A percentile compares a stretch with the other conserved stretches of the same genome.
Evolutionary conservation across 2,797 vertebrate species (phyloP).

Genomic region (Chanos chanos): DNA sequence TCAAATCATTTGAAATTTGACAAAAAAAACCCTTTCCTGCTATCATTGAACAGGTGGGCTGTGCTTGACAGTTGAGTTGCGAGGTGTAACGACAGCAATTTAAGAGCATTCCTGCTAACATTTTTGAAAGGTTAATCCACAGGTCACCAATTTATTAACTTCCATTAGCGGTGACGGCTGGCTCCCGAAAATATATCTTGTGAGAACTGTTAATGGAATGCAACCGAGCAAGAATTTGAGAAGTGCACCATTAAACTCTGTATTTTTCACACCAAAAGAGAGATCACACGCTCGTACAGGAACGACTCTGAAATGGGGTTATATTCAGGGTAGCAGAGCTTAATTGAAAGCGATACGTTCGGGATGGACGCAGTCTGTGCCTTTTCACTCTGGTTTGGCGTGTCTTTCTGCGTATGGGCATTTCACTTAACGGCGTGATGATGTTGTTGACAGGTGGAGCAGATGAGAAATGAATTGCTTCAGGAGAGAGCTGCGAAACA

Average conservation of each 20-base stretch:
- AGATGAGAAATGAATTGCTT: conserved; percentile 91
- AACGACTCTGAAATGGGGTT: not conserved
- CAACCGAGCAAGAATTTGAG: not conserved
- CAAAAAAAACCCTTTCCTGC: too few relatives aligned
- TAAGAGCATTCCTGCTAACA: not conserved
- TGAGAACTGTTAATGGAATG: too few relatives aligned
- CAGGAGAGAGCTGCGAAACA: conserved; percentile 91
- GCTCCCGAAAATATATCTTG: too few relatives aligned
- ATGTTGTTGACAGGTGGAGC: conserved; percentile 85
- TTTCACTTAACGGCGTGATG: too few relatives aligned
- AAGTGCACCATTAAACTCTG: not conserved
- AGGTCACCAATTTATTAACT: not conserved
- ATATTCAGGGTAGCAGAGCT: not conserved
- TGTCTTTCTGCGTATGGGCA: not conserved
- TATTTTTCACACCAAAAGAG: not conserved
- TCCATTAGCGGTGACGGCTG: not conserved
- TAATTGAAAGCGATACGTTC: too few relatives aligned
- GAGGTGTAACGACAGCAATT: too few relatives aligned
- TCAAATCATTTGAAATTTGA: too few relatives aligned
- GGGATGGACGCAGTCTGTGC: too few relatives aligned
- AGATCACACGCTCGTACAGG: not conserved
- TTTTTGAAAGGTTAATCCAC: not conserved
- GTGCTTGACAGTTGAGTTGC: too few relatives aligned
- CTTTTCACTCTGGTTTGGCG: not conserved
- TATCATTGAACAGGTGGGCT: too few relatives aligned